These are phyloP conservation scores for Chesias legatella DNA, from an alignment of 2,888 invertebrate genomes.

Conservation along the genomic window DNA sequence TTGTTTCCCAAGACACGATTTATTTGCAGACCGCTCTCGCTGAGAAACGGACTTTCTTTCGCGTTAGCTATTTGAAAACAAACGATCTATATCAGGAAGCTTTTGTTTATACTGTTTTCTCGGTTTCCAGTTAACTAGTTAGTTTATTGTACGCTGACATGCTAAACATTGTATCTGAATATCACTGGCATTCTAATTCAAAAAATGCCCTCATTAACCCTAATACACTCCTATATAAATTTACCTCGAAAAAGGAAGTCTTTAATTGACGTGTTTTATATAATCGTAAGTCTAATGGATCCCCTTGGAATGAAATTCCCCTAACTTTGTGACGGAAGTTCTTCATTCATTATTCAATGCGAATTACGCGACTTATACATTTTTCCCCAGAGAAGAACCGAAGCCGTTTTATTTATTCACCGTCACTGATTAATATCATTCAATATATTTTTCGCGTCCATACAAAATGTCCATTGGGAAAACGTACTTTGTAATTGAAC, in stretches of 20 bases:
- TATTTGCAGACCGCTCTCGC: slow-evolving; percentile 68
- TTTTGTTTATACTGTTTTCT: slow-evolving; percentile 32
- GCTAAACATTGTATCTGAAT: slow-evolving; percentile 5
- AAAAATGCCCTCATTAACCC: slow-evolving; percentile 3
- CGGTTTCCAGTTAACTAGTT: slow-evolving; percentile 4
- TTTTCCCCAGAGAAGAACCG: slow-evolving; percentile 56
- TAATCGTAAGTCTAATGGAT: slow-evolving; percentile 45
- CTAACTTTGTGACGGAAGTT: slow-evolving; percentile 47
- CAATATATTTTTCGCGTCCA: slow-evolving; percentile 46
- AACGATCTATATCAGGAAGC: slow-evolving; percentile 60
- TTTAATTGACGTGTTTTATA: slow-evolving; percentile 53
- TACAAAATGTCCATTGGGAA: slow-evolving; percentile 34
- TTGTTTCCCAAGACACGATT: slow-evolving; percentile 65
- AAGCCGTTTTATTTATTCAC: slow-evolving; percentile 66
- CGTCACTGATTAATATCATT: slow-evolving; percentile 50
- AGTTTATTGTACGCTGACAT: too few species aligned
- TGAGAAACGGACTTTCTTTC: slow-evolving; percentile 63
- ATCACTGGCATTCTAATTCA: slow-evolving; percentile 7
- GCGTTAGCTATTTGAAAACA: slow-evolving; percentile 51
- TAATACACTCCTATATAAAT: slow-evolving; percentile 14
- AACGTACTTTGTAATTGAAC: slow-evolving; percentile 32
- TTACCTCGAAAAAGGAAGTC: slow-evolving; percentile 20
- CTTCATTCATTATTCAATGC: slow-evolving; percentile 71
- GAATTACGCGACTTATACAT: slow-evolving; percentile 64
- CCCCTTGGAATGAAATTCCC: slow-evolving; percentile 36